A percentile compares a stretch with the other conserved stretches of the same genome.
Conservation (phyloP, 2,797 vertebrate species). For the Macroramphosus scolopax region DNA sequence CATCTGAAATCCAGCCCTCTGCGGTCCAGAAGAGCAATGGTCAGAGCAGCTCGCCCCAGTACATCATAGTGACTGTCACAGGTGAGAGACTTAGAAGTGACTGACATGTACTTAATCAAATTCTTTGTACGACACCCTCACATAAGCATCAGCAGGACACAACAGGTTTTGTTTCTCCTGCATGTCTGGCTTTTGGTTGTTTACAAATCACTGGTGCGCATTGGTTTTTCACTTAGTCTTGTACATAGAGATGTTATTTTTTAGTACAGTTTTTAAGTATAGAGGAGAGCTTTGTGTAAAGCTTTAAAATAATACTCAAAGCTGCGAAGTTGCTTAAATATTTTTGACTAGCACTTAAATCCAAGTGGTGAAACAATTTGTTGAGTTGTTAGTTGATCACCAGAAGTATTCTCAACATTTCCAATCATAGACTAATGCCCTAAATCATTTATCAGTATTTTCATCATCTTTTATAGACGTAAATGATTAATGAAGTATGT, state of each 20-base stretch:
- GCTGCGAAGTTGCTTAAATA: not conserved
- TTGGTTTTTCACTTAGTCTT: too few species aligned
- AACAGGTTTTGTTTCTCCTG: not conserved
- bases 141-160: not conserved
- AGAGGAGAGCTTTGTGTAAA: not conserved
- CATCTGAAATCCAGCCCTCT: constrained; percentile 75
- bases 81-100: constrained; percentile 75
- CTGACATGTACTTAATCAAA: not conserved
- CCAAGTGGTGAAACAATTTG: not conserved
- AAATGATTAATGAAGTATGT: not conserved
- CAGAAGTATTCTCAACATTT: not conserved
- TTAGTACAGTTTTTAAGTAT: too few species aligned
- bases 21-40: constrained; percentile 70
- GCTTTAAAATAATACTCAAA: not conserved
- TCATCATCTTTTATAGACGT: not conserved
- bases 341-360: too few species aligned
- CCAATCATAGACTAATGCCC: not conserved
- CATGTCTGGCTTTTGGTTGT: not conserved
- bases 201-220: too few species aligned
- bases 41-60: constrained; percentile 81
- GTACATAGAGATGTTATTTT: too few species aligned
- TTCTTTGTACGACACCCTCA: not conserved
- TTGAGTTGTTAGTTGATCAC: not conserved
- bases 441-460: not conserved
- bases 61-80: constrained; percentile 90